Conservation (phyloP, 2,113 vertebrate genomes). For the Cariama cristata region DNA sequence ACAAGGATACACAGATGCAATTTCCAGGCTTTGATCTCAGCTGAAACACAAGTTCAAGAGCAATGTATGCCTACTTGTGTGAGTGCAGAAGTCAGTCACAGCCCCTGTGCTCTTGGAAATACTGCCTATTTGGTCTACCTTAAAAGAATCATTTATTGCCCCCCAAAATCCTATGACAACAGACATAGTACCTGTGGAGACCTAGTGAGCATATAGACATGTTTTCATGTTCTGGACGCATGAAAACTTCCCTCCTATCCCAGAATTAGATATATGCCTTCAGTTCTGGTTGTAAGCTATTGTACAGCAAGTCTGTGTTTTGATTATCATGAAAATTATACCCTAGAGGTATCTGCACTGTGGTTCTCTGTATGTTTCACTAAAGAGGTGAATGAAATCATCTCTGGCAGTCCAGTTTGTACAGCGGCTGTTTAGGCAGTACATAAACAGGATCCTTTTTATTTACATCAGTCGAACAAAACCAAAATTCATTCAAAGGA, state of each 20-base stretch:
- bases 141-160: not conserved
- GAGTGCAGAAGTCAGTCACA: not conserved
- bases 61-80: not conserved
- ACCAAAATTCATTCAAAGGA: conserved; percentile 39
- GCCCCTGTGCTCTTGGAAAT: not conserved
- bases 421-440: not conserved
- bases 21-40: not conserved
- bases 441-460: conserved; percentile 53
- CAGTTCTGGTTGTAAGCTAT: not conserved
- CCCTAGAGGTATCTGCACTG: not conserved
- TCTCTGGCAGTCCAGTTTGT: conserved; percentile 24
- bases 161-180: not conserved
- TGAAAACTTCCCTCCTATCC: not conserved
- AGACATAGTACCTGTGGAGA: not conserved
- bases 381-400: conserved; percentile 44
- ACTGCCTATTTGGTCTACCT: not conserved
- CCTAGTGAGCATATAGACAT: not conserved
- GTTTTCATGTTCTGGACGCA: not conserved
- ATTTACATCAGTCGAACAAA: conserved; percentile 43
- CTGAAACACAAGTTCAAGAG: not conserved
- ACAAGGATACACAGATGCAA: not conserved
- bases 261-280: not conserved
- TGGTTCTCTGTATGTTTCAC: not conserved
- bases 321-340: conserved; percentile 44
- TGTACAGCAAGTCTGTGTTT: not conserved